A percentile compares a stretch with the other conserved stretches of the same genome.
phyloP scores from a whole-genome alignment of 2,888 invertebrate genomes.

The Trichogramma evanescens region DNA sequence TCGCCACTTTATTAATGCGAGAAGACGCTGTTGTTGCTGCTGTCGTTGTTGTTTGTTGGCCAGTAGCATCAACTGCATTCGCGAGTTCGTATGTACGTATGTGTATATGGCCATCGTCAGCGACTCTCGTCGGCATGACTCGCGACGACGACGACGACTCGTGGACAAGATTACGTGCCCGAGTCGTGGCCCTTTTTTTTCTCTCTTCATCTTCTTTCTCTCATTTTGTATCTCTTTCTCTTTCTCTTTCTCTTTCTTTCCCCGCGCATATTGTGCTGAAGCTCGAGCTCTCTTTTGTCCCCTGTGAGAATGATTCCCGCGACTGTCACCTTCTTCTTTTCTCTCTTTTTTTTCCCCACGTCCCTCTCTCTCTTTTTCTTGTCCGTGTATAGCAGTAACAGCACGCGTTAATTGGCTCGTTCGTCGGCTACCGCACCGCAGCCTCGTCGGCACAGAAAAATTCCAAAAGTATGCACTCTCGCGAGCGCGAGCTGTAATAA shows the following conservation, averaged over 20 bases:
- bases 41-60: no score
- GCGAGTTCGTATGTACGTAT: no score
- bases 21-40: no score
- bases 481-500: no score
- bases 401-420: not conserved
- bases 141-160: conserved; percentile 45
- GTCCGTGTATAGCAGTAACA: not conserved
- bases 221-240: conserved; percentile 1
- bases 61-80: no score
- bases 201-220: not conserved
- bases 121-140: conserved; percentile 33
- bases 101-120: not conserved
- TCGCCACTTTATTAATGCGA: no score
- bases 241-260: not conserved
- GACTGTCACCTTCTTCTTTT: conserved; percentile 2
- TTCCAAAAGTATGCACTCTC: no score
- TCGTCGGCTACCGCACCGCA: no score
- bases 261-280: conserved; percentile 5
- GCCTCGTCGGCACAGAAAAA: no score
- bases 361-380: not conserved
- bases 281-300: not conserved
- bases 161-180: conserved; percentile 46
- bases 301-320: conserved; percentile 6
- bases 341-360: not conserved
- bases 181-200: conserved; percentile 1